Evolutionary conservation across 1,140 invertebrate genomes (phyloP).

Genomic region (Olivierus martensii): DNA sequence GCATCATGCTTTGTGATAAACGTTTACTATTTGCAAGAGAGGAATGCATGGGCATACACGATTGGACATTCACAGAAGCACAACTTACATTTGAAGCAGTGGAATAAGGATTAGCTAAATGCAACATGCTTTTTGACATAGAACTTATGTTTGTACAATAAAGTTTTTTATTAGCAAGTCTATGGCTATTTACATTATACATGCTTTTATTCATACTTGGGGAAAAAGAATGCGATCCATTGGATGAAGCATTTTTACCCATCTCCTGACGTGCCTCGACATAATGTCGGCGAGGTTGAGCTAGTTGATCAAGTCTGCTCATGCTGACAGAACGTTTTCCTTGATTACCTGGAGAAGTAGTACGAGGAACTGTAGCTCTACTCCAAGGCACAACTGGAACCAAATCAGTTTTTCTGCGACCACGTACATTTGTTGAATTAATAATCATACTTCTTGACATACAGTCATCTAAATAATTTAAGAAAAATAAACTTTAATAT

Average conservation of each 20-base stretch:
- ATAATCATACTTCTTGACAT: too few species aligned
- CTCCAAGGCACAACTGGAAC: conserved; percentile 65
- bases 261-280: conserved; percentile 11
- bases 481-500: too few species aligned
- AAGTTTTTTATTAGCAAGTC: background rate
- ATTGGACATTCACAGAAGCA: background rate
- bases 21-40: background rate
- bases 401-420: conserved; percentile 67
- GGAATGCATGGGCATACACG: background rate
- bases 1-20: conserved; percentile 9
- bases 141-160: background rate
- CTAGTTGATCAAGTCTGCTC: conserved; percentile 72
- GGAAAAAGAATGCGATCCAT: conserved; percentile 8
- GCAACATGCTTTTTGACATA: conserved; percentile 13
- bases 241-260: too few species aligned
- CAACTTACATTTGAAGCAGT: background rate
- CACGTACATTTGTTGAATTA: conserved; percentile 3
- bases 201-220: conserved; percentile 18
- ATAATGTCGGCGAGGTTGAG: conserved; percentile 45
- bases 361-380: conserved; percentile 37
- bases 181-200: conserved; percentile 2
- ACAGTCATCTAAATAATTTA: too few species aligned
- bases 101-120: conserved; percentile 1
- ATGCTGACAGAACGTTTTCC: conserved; percentile 62
- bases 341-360: conserved; percentile 25